Evolutionary conservation across 1,140 invertebrate genomes (phyloP), one percentile per base, ranked within the genome.

Genomic region (Bradysia coprophila): DNA sequence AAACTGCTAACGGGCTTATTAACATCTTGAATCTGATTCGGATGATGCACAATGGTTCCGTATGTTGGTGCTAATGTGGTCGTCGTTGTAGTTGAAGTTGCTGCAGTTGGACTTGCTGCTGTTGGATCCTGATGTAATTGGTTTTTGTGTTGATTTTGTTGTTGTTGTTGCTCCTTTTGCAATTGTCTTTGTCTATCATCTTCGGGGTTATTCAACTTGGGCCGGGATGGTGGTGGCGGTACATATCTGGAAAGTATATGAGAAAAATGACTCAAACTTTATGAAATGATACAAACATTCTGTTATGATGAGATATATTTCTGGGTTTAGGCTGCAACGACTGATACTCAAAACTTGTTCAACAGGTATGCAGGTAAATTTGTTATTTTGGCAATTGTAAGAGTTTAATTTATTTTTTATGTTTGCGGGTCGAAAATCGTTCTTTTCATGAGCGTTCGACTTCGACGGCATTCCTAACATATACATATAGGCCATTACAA

Each of bases 191-290:
- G 40, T 33, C 34, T 19, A 6, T 19, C 21, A 33, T 32, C 21
- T 20, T 43, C 32, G 13, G 20, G 5, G 10, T 22, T 31, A 38
- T 43, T 38, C 3, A 28, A 36, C 36, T 53, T 50, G 4, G 58
- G 57, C 18, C 58, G 48, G 21, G 58, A 60, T 20, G 58, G 56
- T 11, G 58, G 56, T 19, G 58, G 58, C 46, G 57, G 42, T 18
- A 60, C 52, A 46, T 59, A 61, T 18, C 58, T 61, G 24, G 21
- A 38, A 28, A 8, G 24, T 4, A 1, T 16, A 9, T 41, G 13
- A 6, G 13, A 41, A 24, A 39, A 18, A 18, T 19, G 3, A 2
- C 10, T 13, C n/a, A 3, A 21, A 4, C 4, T 21, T 15, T 15
- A n/a, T n/a, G n/a, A n/a, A n/a, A n/a, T n/a, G n/a, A n/a, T n/a